phyloP scores from a whole-genome alignment of 92 coral and sea anemone genomes.

The Phenganax subtilis region DNA sequence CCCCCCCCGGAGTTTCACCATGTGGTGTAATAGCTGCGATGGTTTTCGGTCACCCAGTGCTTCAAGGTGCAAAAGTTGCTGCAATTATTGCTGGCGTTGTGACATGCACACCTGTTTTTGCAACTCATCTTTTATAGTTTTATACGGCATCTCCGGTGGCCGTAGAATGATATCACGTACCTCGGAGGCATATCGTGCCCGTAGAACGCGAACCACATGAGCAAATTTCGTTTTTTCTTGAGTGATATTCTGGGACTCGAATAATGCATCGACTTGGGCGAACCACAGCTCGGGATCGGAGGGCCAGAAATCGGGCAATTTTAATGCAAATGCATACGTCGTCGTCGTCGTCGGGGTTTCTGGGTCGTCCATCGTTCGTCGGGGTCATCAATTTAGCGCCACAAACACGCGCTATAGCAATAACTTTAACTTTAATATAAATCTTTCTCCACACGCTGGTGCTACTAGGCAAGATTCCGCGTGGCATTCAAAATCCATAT shows the following conservation, averaged over 20 bases:
- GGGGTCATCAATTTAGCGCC: constrained; percentile 39
- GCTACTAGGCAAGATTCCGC: no score
- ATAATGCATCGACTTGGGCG: constrained; percentile 40
- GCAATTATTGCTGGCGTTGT: constrained; percentile 44
- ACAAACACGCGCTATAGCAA: not conserved
- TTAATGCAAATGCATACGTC: constrained; percentile 17
- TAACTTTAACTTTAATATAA: not conserved
- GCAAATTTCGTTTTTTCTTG: constrained; percentile 54
- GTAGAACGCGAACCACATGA: constrained; percentile 46
- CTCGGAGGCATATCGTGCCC: constrained; percentile 53
- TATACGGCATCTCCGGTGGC: constrained; percentile 32
- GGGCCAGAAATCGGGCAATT: constrained; percentile 34
- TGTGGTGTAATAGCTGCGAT: constrained; percentile 44
- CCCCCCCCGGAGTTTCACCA: constrained; percentile 39
- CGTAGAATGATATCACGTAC: constrained; percentile 47
- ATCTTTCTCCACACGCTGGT: no score
- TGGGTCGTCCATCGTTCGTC: constrained; percentile 6
- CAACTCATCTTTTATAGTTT: constrained; percentile 20
- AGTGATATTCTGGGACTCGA: constrained; percentile 46
- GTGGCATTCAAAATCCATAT: no score
- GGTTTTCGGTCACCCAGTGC: constrained; percentile 54
- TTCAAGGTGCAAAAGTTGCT: constrained; percentile 49
- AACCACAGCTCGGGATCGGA: constrained; percentile 38
- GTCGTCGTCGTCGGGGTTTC: constrained; percentile 7
- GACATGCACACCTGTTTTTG: constrained; percentile 41